These are phyloP conservation scores for Aphelenchoides besseyi DNA, from an alignment of 1,140 invertebrate genomes.

Conservation along the genomic window DNA sequence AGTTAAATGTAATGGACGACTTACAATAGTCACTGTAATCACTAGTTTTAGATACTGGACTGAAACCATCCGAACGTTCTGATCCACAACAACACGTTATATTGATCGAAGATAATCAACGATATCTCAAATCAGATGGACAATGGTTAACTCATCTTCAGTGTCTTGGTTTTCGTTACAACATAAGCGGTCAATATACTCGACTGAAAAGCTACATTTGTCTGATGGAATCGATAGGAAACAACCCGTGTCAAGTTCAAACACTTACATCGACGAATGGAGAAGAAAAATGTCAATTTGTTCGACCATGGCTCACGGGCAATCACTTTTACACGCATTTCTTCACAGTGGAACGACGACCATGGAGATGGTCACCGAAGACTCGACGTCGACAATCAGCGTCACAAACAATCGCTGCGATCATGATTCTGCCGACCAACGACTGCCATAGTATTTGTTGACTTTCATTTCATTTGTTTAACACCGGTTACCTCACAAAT, in stretches of 20 bases:
- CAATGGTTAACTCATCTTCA: constrained; percentile 8
- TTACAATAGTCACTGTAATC: constrained; percentile 5
- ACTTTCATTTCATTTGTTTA: not conserved
- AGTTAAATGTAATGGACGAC: constrained; percentile 5
- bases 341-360: constrained; percentile 27
- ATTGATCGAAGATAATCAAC: constrained; percentile 7
- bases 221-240: constrained; percentile 43
- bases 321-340: constrained; percentile 29
- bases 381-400: constrained; percentile 11
- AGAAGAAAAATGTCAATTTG: constrained; percentile 29
- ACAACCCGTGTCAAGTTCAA: constrained; percentile 43
- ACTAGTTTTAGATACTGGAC: constrained; percentile 22
- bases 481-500: not conserved
- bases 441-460: not conserved
- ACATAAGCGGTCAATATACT: constrained; percentile 36
- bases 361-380: constrained; percentile 17
- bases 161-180: constrained; percentile 44
- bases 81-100: constrained; percentile 18
- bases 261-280: constrained; percentile 26
- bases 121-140: constrained; percentile 43
- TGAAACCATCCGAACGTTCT: constrained; percentile 30
- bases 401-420: not conserved
- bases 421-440: constrained; percentile 2
- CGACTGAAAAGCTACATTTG: constrained; percentile 41
- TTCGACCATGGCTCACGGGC: constrained; percentile 32